These are phyloP conservation scores for Chelon auratus DNA, from an alignment of 2,797 vertebrate genomes.

Conservation along the genomic window DNA sequence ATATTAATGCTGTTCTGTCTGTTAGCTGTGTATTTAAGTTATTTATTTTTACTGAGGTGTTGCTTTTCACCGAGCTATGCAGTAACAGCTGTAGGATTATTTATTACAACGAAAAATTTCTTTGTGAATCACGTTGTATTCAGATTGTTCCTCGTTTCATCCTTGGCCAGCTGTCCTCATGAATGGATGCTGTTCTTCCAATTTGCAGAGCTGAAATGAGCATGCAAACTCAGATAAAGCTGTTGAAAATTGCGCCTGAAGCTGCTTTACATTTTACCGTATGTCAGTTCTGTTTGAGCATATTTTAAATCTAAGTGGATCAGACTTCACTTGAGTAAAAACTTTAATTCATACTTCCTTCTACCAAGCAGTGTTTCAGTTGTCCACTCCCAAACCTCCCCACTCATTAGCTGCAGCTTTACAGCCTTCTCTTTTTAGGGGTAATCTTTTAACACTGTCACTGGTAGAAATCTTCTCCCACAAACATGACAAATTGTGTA, in stretches of 20 bases:
- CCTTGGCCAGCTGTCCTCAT: background rate
- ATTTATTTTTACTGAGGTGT: slow-evolving; percentile 67
- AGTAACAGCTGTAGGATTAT: slow-evolving; percentile 64
- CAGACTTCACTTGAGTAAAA: too few species aligned
- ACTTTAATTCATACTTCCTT: too few species aligned
- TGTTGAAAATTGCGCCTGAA: background rate
- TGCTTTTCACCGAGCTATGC: slow-evolving; percentile 74
- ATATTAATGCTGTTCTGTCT: slow-evolving; percentile 65
- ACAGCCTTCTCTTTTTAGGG: too few species aligned
- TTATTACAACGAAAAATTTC: slow-evolving; percentile 55
- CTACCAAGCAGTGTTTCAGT: too few species aligned
- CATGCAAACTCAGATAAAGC: background rate
- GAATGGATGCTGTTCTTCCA: slow-evolving; percentile 23
- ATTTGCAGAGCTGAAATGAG: background rate
- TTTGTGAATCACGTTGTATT: slow-evolving; percentile 46
- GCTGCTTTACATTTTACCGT: too few species aligned
- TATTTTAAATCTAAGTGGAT: too few species aligned
- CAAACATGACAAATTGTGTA: too few species aligned
- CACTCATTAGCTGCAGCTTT: too few species aligned
- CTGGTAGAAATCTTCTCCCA: too few species aligned
- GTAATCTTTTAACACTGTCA: too few species aligned
- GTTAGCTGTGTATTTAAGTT: slow-evolving; percentile 61
- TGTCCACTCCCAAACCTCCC: too few species aligned
- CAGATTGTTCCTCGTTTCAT: background rate
- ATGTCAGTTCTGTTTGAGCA: too few species aligned